phyloP scores from a whole-genome alignment of 2,797 vertebrate species.

The Botia almorhae region DNA sequence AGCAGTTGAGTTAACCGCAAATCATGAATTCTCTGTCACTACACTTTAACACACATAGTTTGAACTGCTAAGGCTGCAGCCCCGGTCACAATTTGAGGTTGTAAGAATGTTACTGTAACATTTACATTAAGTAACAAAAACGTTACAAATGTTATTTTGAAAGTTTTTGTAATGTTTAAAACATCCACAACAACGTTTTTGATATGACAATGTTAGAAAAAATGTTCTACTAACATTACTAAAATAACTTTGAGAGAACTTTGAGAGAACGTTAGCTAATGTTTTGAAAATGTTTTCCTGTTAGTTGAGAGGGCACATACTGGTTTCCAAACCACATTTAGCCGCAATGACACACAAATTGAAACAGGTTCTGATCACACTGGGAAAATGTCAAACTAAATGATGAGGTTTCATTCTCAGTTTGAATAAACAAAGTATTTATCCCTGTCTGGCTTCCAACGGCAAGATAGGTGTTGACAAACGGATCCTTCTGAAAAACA shows the following conservation, averaged over 20 bases:
- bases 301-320: not conserved
- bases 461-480: conserved; percentile 58
- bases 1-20: conserved; percentile 57
- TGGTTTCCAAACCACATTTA: conserved; percentile 19
- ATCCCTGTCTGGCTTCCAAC: conserved; percentile 55
- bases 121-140: too few species aligned
- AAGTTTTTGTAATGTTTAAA: too few species aligned
- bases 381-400: conserved; percentile 39
- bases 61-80: conserved; percentile 20
- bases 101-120: too few species aligned
- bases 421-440: conserved; percentile 31
- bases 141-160: too few species aligned
- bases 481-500: conserved; percentile 49
- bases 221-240: too few species aligned
- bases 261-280: too few species aligned
- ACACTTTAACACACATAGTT: conserved; percentile 59
- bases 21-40: conserved; percentile 60
- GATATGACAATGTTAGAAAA: too few species aligned
- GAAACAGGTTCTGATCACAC: conserved; percentile 25
- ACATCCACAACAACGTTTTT: too few species aligned
- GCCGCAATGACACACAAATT: conserved; percentile 15
- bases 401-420: conserved; percentile 1
- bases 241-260: too few species aligned
- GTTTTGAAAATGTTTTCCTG: too few species aligned
- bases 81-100: too few species aligned